Evolutionary conservation across 2,797 vertebrate genomes (phyloP), one percentile per base, ranked within the genome.

Genomic region (Sternotherus odoratus): DNA sequence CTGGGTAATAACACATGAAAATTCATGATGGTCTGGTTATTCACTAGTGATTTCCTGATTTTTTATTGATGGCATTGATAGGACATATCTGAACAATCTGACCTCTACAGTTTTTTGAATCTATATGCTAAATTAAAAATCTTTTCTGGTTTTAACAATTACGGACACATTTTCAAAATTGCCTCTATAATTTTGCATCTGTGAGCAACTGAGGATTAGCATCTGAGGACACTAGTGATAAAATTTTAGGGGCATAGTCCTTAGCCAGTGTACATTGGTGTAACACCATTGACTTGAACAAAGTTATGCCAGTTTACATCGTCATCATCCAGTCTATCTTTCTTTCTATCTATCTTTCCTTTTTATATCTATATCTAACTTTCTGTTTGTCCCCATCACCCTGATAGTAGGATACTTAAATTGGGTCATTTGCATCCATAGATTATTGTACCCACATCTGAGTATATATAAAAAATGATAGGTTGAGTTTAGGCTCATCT

Each of bases 401-500:
- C 51, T 28, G 53, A 39, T 46, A 90, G 4, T 39, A 85, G 54
- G 1, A 10, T 49, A 69, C 66, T 33, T 54, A 83, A 89, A 92
- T 51, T 50, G 33, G 48, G 1, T 43, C 10, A 63, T 54, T 88
- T 79, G 54, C 39, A 82, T 21, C n/a, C 77, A 54, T 43, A 90
- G 26, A 16, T 85, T 85, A 60, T 74, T 43, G 39, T 43, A 43
- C 19, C 39, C 69, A 74, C 24, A 74, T 48, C 51, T 87, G 53
- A 80, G 88, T 83, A 50, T 9, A 89, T 39, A 77, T 56, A 16
- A 94, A 92, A 89, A 92, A 83, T 43, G 26, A 78, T 39, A 91
- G 3, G 36, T 28, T 11, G 0, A 2, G 79, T 91, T 95, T 79
- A 89, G 57, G 1, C 3, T 1, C n/a, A 69, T 51, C 85, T 46